Evolutionary conservation across 2,797 vertebrate species (phyloP).

Genomic region (Thaleichthys pacificus): DNA sequence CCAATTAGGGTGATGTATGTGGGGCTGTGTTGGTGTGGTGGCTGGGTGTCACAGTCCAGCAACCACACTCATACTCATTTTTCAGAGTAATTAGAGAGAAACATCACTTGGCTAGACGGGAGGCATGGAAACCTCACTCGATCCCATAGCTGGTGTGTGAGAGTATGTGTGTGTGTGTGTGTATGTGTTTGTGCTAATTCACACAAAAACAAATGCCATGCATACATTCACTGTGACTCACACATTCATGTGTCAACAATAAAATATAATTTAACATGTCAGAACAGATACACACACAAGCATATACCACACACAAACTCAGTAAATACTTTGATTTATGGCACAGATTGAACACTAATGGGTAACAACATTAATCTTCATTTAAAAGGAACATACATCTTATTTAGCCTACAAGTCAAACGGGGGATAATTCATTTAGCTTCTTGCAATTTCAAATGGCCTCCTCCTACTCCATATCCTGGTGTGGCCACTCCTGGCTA

Average conservation of each 20-base stretch:
- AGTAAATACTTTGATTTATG: constrained; percentile 68
- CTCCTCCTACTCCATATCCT: neutral
- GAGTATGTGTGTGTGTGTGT: constrained; percentile 25
- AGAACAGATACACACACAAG: constrained; percentile 26
- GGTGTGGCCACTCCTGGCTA: neutral
- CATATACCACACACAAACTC: constrained; percentile 24
- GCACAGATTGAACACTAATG: constrained; percentile 44
- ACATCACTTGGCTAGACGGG: constrained; percentile 53
- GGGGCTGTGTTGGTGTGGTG: constrained; percentile 31
- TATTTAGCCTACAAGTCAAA: constrained; percentile 62
- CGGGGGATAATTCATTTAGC: constrained; percentile 48
- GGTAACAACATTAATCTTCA: constrained; percentile 61
- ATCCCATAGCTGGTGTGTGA: constrained; percentile 17
- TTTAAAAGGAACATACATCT: constrained; percentile 50
- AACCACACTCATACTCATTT: constrained; percentile 60
- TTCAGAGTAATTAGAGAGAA: constrained; percentile 75
- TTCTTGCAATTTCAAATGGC: constrained; percentile 25
- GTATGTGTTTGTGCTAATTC: neutral
- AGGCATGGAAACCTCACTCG: constrained; percentile 58
- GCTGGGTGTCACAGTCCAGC: constrained; percentile 51
- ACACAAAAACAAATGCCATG: neutral
- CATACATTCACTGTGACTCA: neutral
- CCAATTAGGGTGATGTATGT: constrained; percentile 75
- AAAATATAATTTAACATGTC: neutral
- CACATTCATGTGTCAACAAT: neutral